Evolutionary conservation across 2,888 invertebrate genomes (phyloP), one percentile per base, ranked within the genome.

Genomic region (Acleris sparsana): DNA sequence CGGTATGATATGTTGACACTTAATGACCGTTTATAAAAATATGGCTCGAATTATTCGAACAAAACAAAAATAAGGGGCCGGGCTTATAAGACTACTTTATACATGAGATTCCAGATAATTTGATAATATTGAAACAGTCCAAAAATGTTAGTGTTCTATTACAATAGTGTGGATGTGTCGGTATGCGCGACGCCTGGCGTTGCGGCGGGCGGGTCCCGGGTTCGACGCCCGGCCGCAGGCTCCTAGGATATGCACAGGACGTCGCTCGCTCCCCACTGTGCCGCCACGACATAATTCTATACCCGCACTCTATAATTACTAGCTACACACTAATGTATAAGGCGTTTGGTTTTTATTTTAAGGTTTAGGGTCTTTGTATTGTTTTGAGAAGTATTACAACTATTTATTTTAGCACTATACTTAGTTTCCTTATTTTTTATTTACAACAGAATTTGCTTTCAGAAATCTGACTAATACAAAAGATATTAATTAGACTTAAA

Each of bases 171-270:
- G 25, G 39, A 53, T 69, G 56, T 44, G 53, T 46, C 49, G 44
- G 61, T 62, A 52, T 67, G 63, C 63, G 74, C 67, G 70, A 70
- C 63, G 72, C 71, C 70, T 75, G 71, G 74, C 71, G 39, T 5
- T 39, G 75, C 63, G 73, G 63, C 73, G 67, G 69, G 72, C 71
- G 72, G 69, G 78, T 80, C 83, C 75, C 72, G 88, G 80, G 91
- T 89, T 91, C 91, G 91, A 86, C 73, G 91, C 71, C 90, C 91
- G 89, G 82, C 74, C 69, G 73, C 73, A 78, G 71, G 77, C 78
- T 71, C 71, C 84, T 84, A 87, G 86, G 86, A 87, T 81, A 84
- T 77, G 79, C 80, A 80, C 87, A 89, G 90, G 90, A 89, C 85
- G 85, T 85, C 81, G 84, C 78, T 81, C 72, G 71, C 73, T 70